Base-by-base conservation (phyloP, 2,113 vertebrate species). In the Equus quagga region DNA sequence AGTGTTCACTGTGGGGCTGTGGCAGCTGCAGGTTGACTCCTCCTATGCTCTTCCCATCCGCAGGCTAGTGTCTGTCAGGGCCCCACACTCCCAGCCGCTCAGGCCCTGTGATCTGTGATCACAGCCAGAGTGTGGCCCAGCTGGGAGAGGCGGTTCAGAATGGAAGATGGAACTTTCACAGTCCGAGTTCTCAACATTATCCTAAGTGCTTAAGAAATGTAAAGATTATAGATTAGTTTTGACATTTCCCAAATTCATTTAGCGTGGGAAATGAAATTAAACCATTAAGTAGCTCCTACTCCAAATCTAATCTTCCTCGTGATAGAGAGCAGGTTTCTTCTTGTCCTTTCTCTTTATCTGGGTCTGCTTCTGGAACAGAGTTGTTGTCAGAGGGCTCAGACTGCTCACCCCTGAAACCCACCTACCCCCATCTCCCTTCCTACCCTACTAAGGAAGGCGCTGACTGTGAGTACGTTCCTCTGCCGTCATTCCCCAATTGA, bases 231-330 rank as follows among this genome's bases (percentile, higher is more conserved):
- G 54, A 91, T 81, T n/a, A 11, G 13, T 51, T 94, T 83, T 23
- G n/a, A 36, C 10, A 51, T 76, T 92, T 58, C 69, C 76, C 70
- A 75, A 84, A 87, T 80, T 95, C 58, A 19, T 31, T 89, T 95
- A 89, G 36, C 33, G 56, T 85, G 54, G 75, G 86, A 95, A 95
- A 97, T 86, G 87, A 73, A 96, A 79, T 86, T 72, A 89, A 91
- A 65, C 56, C 65, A 92, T 41, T 31, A 73, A 64, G 49, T 64
- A 96, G 62, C 75, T 94, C 62, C 54, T 65, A 62, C 70, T 33
- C 67, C 51, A 79, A 84, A 76, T 87, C 87, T 87, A 69, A 83
- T 92, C 76, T 88, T 95, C 58, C 46, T 69, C 5, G 0, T 75
- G 58, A 87, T 10, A 2, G 95, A 62, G 18, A 89, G n/a, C 26